A percentile compares a stretch with the other conserved stretches of the same genome.
Evolutionary conservation across 2,797 vertebrate species (phyloP).

Genomic region (Tarsius wallacei): DNA sequence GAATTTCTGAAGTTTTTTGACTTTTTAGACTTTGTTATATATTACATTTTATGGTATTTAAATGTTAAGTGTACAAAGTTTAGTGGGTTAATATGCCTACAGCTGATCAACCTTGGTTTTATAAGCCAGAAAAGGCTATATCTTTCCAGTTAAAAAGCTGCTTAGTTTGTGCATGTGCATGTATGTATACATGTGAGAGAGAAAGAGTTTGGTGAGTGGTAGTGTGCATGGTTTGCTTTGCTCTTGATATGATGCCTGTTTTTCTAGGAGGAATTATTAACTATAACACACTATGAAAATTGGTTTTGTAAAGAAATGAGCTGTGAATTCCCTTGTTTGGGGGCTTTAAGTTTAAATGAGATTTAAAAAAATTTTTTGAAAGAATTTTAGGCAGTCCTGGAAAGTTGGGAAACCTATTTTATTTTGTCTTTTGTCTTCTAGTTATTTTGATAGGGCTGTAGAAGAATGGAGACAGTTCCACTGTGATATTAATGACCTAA

Average conservation of each 20-base stretch:
- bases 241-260: background rate
- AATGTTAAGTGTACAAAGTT: slow-evolving; percentile 41
- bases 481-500: slow-evolving; percentile 95
- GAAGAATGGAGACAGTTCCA: slow-evolving; percentile 97
- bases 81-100: background rate
- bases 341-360: background rate
- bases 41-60: slow-evolving; percentile 49
- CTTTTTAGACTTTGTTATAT: background rate
- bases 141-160: slow-evolving; percentile 64
- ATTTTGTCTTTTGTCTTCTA: slow-evolving; percentile 76
- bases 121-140: slow-evolving; percentile 54
- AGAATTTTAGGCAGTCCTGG: background rate
- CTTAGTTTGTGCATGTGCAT: no score
- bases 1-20: background rate
- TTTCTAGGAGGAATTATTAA: slow-evolving; percentile 18
- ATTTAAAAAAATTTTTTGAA: background rate
- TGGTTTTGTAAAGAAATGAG: background rate
- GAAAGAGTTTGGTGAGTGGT: no score
- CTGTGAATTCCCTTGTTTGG: background rate
- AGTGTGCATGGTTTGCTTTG: background rate
- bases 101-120: slow-evolving; percentile 82
- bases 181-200: background rate
- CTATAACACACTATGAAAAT: background rate
- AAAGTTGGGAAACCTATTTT: background rate
- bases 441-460: slow-evolving; percentile 93